These are phyloP conservation scores for Musca domestica DNA, from an alignment of 1,140 invertebrate species.

Conservation along the genomic window DNA sequence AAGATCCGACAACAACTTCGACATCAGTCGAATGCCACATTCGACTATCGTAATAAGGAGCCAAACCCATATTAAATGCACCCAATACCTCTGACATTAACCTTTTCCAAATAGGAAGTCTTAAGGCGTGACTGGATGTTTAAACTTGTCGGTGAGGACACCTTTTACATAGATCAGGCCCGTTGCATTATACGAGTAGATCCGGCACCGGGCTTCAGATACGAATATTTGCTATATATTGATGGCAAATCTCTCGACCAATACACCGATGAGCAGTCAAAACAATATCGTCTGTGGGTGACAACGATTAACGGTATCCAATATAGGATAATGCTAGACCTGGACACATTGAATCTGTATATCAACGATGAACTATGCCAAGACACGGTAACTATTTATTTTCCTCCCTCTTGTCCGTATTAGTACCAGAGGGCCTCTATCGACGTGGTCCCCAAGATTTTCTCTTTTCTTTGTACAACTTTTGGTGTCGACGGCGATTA, in stretches of 20 bases:
- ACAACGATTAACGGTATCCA: conserved; percentile 46
- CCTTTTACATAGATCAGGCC: conserved; percentile 56
- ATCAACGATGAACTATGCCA: conserved; percentile 47
- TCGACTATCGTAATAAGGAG: too few species aligned
- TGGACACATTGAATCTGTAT: conserved; percentile 49
- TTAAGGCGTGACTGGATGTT: conserved; percentile 83
- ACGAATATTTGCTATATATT: conserved; percentile 73
- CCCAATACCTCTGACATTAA: too few species aligned
- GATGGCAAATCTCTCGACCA: conserved; percentile 75
- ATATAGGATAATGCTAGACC: conserved; percentile 65
- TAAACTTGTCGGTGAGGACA: conserved; percentile 73
- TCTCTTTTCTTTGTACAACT: too few species aligned
- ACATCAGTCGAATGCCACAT: too few species aligned
- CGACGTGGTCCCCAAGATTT: too few species aligned
- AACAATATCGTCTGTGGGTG: conserved; percentile 60
- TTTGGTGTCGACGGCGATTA: too few species aligned
- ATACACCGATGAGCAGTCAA: conserved; percentile 74
- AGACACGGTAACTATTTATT: conserved; percentile 36
- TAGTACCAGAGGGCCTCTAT: too few species aligned
- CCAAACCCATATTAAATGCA: too few species aligned
- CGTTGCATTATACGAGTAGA: conserved; percentile 62
- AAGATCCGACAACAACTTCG: too few species aligned
- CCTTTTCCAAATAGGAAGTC: conserved; percentile 66
- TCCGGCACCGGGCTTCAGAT: conserved; percentile 75
- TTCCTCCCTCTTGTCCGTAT: too few species aligned